Evolutionary conservation across 2,113 vertebrate species (phyloP).

Genomic region (Ammodytes dubius): DNA sequence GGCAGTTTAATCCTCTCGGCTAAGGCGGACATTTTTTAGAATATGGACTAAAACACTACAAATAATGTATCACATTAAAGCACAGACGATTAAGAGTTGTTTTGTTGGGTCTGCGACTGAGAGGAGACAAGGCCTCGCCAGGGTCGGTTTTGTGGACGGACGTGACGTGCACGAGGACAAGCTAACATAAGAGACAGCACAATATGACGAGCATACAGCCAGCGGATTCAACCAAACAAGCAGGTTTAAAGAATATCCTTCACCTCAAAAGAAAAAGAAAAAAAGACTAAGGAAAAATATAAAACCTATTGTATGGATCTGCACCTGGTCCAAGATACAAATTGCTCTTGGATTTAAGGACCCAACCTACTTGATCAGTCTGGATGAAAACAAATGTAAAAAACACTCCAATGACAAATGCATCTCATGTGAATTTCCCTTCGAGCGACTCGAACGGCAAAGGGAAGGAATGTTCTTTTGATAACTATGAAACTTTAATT

Average conservation of each 20-base stretch:
- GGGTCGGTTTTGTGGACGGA: background rate
- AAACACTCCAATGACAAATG: conserved; percentile 32
- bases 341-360: conserved; percentile 36
- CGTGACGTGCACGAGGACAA: conserved; percentile 42
- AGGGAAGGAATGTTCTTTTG: conserved; percentile 78
- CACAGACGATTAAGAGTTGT: conserved; percentile 80
- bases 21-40: conserved; percentile 65
- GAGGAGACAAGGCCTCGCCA: conserved; percentile 21
- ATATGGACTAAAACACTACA: conserved; percentile 60
- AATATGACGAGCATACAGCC: conserved; percentile 58
- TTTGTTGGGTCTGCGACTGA: conserved; percentile 51
- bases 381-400: conserved; percentile 41
- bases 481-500: conserved; percentile 77
- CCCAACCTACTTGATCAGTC: conserved; percentile 19
- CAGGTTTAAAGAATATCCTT: conserved; percentile 39
- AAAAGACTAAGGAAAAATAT: background rate
- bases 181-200: conserved; percentile 74
- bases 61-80: conserved; percentile 81
- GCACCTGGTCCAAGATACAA: conserved; percentile 33
- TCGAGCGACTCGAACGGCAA: conserved; percentile 49
- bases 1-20: conserved; percentile 61
- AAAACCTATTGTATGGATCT: conserved; percentile 36
- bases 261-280: conserved; percentile 19
- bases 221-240: conserved; percentile 47
- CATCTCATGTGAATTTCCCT: conserved; percentile 48